Evolutionary conservation across 2,113 vertebrate genomes (phyloP).

Genomic region (Sialia sialis): DNA sequence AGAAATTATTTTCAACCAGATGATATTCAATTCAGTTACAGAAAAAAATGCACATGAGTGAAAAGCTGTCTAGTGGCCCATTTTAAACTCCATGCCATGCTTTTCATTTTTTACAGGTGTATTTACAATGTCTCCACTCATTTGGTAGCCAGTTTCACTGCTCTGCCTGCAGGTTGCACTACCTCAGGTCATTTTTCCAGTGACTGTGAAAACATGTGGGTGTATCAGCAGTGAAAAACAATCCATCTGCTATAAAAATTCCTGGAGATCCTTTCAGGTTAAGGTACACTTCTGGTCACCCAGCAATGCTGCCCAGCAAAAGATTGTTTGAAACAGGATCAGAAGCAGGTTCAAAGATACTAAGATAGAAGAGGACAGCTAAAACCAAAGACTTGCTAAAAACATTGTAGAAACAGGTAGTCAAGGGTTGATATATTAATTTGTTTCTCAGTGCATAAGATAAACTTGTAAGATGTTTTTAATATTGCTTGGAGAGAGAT

Average conservation of each 20-base stretch:
- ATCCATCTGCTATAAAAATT: neutral
- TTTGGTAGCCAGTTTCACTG: neutral
- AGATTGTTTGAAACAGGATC: neutral
- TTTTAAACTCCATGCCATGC: neutral
- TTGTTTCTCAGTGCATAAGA: neutral
- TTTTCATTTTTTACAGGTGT: neutral
- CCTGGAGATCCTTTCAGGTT: neutral
- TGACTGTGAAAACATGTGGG: rapidly evolving
- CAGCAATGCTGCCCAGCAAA: neutral
- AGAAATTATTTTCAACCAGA: neutral
- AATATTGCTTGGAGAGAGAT: neutral
- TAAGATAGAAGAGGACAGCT: neutral
- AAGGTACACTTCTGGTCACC: neutral
- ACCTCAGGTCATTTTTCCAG: neutral
- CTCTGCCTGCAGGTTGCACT: neutral
- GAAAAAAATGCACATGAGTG: neutral
- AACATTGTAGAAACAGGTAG: neutral
- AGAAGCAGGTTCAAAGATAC: neutral
- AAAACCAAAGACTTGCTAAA: neutral
- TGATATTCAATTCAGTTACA: neutral
- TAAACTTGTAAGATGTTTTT: neutral
- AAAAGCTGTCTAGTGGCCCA: neutral
- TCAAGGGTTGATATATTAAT: neutral
- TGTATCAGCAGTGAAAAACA: neutral
- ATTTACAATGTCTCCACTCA: neutral